Base-by-base conservation (phyloP, 2,113 vertebrate species). In the Elaphurus davidianus region DNA sequence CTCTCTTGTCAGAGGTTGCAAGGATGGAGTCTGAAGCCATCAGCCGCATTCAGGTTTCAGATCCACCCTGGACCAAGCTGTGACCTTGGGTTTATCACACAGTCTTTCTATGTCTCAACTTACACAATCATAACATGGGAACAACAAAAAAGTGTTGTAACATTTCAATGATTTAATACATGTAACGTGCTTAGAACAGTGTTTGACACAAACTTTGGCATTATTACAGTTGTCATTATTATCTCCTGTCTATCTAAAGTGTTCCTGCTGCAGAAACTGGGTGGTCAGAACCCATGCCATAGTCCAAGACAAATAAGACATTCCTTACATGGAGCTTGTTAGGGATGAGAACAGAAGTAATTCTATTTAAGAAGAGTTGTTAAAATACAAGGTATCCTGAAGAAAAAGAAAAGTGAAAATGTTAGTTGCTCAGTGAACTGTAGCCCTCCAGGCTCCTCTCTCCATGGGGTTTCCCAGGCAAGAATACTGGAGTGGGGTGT, bases 1-100 rank as follows among this genome's bases (percentile, higher is more conserved):
- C 50, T 79, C 1, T n/a, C 14, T 23, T 8, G 0, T 40, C 33
- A 7, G 17, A 14, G 23, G 30, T 9, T 4, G 6, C 5, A 2
- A 33, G 23, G 1, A 0, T 33, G 54, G 33, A 14, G 3, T 21
- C 8, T 21, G 40, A 76, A 79, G 13, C 23, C 9, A 12, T 4
- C 0, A 6, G 30, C 19, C 9, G 40, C 23, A 14, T 45, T 19
- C n/a, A 5, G 2, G 6, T 36, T 45, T n/a, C 55, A 57, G 30
- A 27, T n/a, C 43, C 27, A 30, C 4, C 7, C 6, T 0, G 7
- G 82, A 11, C 45, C 25, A 19, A 25, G 30, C 30, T 9, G 1
- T 45, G 28, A 52, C 47, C 79, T 21, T 23, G 19, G 11, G 10
- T 47, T 76, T 33, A 54, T 30, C 27, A 14, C 9, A 21, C 6